Percentiles rank a stretch among this genome's conserved stretches.
Evolutionary conservation across 2,113 vertebrate species (phyloP).

Genomic region (Albula goreensis): DNA sequence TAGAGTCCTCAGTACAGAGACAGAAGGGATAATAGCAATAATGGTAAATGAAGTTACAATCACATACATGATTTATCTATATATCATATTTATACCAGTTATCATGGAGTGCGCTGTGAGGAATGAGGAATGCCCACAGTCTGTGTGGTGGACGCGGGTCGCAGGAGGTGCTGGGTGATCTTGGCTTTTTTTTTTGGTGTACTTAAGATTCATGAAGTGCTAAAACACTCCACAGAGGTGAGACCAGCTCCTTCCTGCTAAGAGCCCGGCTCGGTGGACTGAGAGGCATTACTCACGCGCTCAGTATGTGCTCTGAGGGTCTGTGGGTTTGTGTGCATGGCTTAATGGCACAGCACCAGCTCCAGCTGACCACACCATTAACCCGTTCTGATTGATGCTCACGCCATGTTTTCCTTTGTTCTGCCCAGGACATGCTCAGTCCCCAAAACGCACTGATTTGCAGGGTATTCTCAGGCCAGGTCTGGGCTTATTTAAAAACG

Average conservation of each 20-base stretch:
- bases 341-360: background rate
- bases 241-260: background rate
- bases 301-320: background rate
- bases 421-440: background rate
- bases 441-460: background rate
- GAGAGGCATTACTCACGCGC: no score
- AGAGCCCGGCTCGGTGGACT: no score
- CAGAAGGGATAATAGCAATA: no score
- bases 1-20: no score
- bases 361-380: background rate
- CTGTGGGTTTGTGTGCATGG: background rate
- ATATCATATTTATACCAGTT: no score
- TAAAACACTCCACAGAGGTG: background rate
- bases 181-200: no score
- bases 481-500: background rate
- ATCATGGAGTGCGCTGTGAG: no score
- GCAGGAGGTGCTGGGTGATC: no score
- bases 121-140: no score
- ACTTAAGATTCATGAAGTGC: background rate
- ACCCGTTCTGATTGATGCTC: background rate
- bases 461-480: background rate
- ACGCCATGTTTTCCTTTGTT: slow-evolving; percentile 1
- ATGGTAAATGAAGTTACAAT: no score
- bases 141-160: no score
- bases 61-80: no score